Percentiles rank a stretch among this genome's conserved stretches.
Conservation (phyloP, 2,113 vertebrate genomes). For the Ornithorhynchus anatinus region DNA sequence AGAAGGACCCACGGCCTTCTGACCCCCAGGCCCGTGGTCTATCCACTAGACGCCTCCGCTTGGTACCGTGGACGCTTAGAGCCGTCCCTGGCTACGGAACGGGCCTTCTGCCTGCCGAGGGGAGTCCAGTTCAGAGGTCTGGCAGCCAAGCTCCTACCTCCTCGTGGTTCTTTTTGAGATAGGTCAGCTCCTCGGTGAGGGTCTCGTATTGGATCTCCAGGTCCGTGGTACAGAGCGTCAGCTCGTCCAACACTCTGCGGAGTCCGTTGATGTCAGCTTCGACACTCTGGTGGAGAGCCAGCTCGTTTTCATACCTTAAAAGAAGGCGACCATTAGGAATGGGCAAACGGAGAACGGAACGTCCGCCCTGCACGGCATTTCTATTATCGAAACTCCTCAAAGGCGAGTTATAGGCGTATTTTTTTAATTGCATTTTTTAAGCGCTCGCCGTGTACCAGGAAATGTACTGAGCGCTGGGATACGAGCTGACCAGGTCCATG, state of each 20-base stretch:
- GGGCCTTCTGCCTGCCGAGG: not conserved
- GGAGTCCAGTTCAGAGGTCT: not conserved
- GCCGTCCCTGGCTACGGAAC: not conserved
- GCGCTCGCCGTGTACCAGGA: too few species aligned
- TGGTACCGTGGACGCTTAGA: not conserved
- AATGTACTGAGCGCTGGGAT: too few species aligned
- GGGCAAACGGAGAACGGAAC: not conserved
- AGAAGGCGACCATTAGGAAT: not conserved
- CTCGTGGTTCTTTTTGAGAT: conserved; percentile 81
- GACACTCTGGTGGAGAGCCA: conserved; percentile 65
- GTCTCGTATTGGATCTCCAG: conserved; percentile 79
- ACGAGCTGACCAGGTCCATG: too few species aligned
- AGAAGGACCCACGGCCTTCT: too few species aligned
- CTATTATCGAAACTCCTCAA: too few species aligned
- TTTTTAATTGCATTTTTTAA: too few species aligned
- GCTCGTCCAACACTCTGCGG: conserved; percentile 67
- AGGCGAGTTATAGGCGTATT: too few species aligned
- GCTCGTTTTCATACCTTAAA: conserved; percentile 77
- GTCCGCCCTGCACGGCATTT: not conserved
- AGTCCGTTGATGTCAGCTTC: conserved; percentile 43
- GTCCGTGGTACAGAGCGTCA: conserved; percentile 62
- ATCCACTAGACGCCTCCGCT: not conserved
- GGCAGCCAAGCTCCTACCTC: conserved; percentile 65
- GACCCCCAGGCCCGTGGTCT: too few species aligned
- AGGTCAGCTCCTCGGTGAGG: conserved; percentile 78